A percentile compares a stretch with the other conserved stretches of the same genome.
These are phyloP conservation scores for Megalopta genalis DNA, from an alignment of 1,140 invertebrate genomes.

Conservation along the genomic window DNA sequence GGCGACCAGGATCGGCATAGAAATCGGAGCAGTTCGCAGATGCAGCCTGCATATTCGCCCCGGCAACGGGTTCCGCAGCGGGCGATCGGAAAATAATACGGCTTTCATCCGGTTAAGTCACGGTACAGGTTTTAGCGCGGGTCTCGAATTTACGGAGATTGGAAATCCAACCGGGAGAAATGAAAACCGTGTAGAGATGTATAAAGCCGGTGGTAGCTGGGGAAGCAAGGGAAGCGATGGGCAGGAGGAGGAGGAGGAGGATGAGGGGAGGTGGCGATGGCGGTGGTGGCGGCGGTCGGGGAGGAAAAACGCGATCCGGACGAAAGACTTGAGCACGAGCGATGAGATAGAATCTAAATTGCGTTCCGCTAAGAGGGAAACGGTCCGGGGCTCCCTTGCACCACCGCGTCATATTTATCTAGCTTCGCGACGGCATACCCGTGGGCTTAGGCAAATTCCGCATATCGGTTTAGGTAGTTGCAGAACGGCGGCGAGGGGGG, in stretches of 20 bases:
- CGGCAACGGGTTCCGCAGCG: not conserved
- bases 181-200: conserved; percentile 34
- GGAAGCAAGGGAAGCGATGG: not conserved
- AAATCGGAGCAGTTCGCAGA: no score
- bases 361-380: conserved; percentile 42
- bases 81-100: conserved; percentile 8
- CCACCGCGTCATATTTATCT: conserved; percentile 56
- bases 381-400: conserved; percentile 18
- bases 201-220: not conserved
- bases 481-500: not conserved
- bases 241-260: not conserved
- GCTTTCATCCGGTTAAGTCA: conserved; percentile 6
- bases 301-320: conserved; percentile 22
- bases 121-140: not conserved
- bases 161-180: conserved; percentile 39
- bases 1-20: no score
- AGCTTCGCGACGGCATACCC: conserved; percentile 40
- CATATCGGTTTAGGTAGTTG: conserved; percentile 52
- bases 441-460: conserved; percentile 55
- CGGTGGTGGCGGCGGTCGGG: not conserved
- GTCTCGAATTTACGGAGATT: conserved; percentile 61
- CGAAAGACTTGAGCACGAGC: conserved; percentile 42
- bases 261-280: no score
- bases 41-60: no score
- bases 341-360: conserved; percentile 59